These are phyloP conservation scores for Drosophila phalerata DNA, from an alignment of 2,888 invertebrate species.

Conservation along the genomic window DNA sequence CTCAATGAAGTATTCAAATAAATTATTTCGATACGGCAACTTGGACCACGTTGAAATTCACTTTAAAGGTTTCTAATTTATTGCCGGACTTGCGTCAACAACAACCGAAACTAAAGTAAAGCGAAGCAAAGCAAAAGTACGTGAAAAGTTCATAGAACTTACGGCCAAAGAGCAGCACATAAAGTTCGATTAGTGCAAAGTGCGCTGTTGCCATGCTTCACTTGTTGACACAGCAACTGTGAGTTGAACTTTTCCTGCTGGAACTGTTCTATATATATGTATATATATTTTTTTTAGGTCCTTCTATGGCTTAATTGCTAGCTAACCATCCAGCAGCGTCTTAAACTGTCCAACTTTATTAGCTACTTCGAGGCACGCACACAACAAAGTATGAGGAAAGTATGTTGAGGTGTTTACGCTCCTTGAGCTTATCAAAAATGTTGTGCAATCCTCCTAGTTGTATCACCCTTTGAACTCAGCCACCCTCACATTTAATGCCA, in stretches of 20 bases:
- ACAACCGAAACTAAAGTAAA: conserved; percentile 11
- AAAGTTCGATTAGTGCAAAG: conserved; percentile 71
- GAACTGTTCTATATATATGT: conserved; percentile 1
- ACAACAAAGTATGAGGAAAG: conserved; percentile 55
- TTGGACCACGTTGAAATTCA: conserved; percentile 21
- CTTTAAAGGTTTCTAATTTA: conserved; percentile 56
- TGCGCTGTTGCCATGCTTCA: conserved; percentile 54
- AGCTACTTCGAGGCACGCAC: conserved; percentile 56
- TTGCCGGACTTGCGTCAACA: conserved; percentile 36
- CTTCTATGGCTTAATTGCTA: conserved; percentile 63
- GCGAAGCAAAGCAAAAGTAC: conserved; percentile 23
- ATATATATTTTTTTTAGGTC: conserved; percentile 25
- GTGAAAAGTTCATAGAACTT: conserved; percentile 53
- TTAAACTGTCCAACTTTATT: conserved; percentile 69
- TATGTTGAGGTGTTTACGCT: conserved; percentile 75
- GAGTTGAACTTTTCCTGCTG: conserved; percentile 35
- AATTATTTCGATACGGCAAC: conserved; percentile 29
- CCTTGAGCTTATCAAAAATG: conserved; percentile 69
- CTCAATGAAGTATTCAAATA: conserved; percentile 21
- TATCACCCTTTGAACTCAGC: conserved; percentile 18
- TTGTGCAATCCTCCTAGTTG: conserved; percentile 38
- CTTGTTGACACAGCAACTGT: conserved; percentile 54
- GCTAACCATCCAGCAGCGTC: conserved; percentile 38
- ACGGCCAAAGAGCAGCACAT: conserved; percentile 53
- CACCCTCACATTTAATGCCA: conserved; percentile 67